A percentile compares a stretch with the other conserved stretches of the same genome.
These are phyloP conservation scores for Saturnia pavonia DNA, from an alignment of 2,888 invertebrate genomes.

Conservation along the genomic window DNA sequence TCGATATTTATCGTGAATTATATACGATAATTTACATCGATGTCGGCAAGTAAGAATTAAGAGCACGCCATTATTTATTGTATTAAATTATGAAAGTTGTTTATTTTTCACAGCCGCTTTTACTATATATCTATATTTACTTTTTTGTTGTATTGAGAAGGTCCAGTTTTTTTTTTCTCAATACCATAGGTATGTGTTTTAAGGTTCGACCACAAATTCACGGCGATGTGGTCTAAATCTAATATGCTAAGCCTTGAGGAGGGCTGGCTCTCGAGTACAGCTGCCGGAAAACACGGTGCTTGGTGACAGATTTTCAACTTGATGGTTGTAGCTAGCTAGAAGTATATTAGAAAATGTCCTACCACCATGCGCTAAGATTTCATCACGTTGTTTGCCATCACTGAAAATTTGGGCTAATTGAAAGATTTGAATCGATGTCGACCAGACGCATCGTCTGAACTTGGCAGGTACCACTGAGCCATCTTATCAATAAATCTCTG, in stretches of 20 bases:
- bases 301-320: background rate
- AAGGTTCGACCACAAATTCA: too few species aligned
- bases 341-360: background rate
- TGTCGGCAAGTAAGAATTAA: slow-evolving; percentile 23
- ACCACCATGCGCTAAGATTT: too few species aligned
- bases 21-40: slow-evolving; percentile 25
- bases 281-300: too few species aligned
- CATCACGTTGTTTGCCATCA: too few species aligned
- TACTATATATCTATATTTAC: background rate
- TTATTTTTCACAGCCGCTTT: background rate
- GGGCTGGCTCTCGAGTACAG: too few species aligned
- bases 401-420: too few species aligned
- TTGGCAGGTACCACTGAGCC: too few species aligned
- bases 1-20: slow-evolving; percentile 53
- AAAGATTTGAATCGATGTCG: too few species aligned
- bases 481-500: too few species aligned
- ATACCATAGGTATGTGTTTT: too few species aligned
- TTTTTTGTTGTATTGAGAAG: background rate
- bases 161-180: background rate
- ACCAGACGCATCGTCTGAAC: too few species aligned
- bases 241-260: too few species aligned
- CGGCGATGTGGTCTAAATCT: background rate
- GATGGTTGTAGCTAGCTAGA: background rate
- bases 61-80: slow-evolving; percentile 24
- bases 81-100: background rate